These are phyloP conservation scores for Odocoileus virginianus DNA, from an alignment of 2,113 vertebrate genomes.

Conservation along the genomic window DNA sequence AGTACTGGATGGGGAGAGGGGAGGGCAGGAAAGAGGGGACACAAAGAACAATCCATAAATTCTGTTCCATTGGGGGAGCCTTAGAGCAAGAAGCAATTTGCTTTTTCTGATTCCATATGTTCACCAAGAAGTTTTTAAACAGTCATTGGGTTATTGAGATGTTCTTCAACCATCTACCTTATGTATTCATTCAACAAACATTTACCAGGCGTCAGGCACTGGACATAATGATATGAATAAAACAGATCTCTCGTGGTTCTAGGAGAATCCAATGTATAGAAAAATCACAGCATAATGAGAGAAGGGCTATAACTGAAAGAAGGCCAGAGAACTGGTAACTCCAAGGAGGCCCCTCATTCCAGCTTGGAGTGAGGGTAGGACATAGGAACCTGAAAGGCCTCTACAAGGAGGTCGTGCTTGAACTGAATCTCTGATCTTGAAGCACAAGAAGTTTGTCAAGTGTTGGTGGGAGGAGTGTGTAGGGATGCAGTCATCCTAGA, in stretches of 20 bases:
- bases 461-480: neutral
- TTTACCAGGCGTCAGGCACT: neutral
- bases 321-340: neutral
- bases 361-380: neutral
- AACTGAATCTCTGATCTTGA: neutral
- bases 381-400: neutral
- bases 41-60: neutral
- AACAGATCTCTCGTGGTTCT: neutral
- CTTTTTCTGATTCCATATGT: conserved; percentile 4
- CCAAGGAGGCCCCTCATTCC: neutral
- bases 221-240: neutral
- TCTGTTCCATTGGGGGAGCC: neutral
- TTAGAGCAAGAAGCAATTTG: conserved; percentile 7
- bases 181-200: neutral
- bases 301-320: neutral
- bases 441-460: conserved; percentile 18
- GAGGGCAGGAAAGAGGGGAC: neutral
- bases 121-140: conserved; percentile 4
- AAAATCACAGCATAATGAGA: neutral
- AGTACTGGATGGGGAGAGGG: neutral
- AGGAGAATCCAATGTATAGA: neutral
- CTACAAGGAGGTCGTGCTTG: neutral
- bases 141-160: neutral
- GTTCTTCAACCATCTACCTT: neutral
- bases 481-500: neutral